These are phyloP conservation scores for Clepsis dumicolana DNA, from an alignment of 2,888 invertebrate species.

Conservation along the genomic window DNA sequence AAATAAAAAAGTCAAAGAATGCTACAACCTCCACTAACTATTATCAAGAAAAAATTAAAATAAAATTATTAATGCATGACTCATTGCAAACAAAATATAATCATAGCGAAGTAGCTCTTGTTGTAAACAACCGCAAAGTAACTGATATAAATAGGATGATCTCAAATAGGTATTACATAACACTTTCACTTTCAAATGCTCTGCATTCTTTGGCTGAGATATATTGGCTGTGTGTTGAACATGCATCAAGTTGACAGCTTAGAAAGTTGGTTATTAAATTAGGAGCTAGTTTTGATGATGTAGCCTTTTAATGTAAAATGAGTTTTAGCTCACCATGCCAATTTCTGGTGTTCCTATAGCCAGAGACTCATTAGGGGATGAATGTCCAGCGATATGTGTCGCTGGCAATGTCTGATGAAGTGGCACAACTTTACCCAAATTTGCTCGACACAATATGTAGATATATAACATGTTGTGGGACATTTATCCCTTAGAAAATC, in stretches of 20 bases:
- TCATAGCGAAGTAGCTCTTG: conserved; percentile 12
- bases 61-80: background rate
- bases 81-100: background rate
- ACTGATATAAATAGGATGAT: conserved; percentile 8
- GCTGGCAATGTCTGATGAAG: too few species aligned
- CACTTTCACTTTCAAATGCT: conserved; percentile 34
- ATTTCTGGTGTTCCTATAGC: too few species aligned
- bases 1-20: background rate
- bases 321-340: too few species aligned
- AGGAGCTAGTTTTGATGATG: background rate
- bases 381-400: too few species aligned
- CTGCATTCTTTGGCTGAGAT: background rate
- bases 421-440: too few species aligned
- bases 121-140: conserved; percentile 14
- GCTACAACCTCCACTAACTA: background rate
- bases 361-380: too few species aligned
- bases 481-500: too few species aligned
- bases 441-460: too few species aligned
- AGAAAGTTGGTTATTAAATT: background rate
- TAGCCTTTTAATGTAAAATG: background rate
- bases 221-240: background rate
- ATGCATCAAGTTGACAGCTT: background rate
- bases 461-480: too few species aligned
- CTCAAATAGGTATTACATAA: conserved; percentile 27
- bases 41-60: background rate